These are phyloP conservation scores for rabbit (Oryctolagus cuniculus) DNA, from an alignment of 2,113 vertebrate species.

Conservation along the genomic window mOryCun1.1 NC_091447.1:40717501-40718000, in stretches of 20 bases:
- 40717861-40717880: slow-evolving; percentile 75
- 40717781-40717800: slow-evolving; percentile 71
- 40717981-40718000: slow-evolving; percentile 53
- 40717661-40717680: slow-evolving; percentile 66
- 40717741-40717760: slow-evolving; percentile 68
- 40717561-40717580: background rate
- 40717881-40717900: slow-evolving; percentile 53
- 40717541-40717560: background rate
- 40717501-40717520: slow-evolving; percentile 30
- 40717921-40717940: slow-evolving; percentile 62
- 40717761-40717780: slow-evolving; percentile 72
- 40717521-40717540: slow-evolving; percentile 11
- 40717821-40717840: slow-evolving; percentile 78
- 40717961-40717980: slow-evolving; percentile 56
- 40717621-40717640: background rate
- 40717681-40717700: slow-evolving; percentile 77
- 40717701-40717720: slow-evolving; percentile 72
- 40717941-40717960: slow-evolving; percentile 71
- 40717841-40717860: slow-evolving; percentile 78
- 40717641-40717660: background rate
- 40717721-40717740: slow-evolving; percentile 64
- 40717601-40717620: background rate
- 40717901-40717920: slow-evolving; percentile 74
- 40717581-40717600: background rate
- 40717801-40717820: slow-evolving; percentile 55